Evolutionary conservation across 2,888 invertebrate genomes (phyloP).

Genomic region (Leucoma salicis): DNA sequence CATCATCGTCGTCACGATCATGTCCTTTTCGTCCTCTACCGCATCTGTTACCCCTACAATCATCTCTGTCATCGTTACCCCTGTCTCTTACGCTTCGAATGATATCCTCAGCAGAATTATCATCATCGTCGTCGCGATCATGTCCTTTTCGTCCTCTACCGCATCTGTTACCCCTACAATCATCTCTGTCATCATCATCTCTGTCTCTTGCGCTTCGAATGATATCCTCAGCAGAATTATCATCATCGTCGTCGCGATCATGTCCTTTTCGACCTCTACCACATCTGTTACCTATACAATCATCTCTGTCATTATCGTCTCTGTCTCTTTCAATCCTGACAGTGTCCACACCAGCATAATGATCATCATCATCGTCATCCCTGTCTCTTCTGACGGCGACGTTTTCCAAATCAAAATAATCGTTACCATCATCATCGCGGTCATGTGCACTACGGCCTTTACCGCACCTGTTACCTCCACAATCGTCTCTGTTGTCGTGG

Average conservation of each 20-base stretch:
- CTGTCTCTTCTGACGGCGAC: not conserved
- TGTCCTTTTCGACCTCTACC: not conserved
- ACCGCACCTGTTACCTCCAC: not conserved
- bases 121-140: not conserved
- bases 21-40: not conserved
- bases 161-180: conserved; percentile 7
- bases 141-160: not conserved
- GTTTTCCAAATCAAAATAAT: not conserved
- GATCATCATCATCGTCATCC: not conserved
- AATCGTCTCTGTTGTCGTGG: not conserved
- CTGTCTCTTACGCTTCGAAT: not conserved
- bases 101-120: not conserved
- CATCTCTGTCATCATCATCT: not conserved
- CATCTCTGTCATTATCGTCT: not conserved
- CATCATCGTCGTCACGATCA: not conserved
- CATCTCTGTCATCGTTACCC: not conserved
- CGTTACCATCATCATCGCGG: not conserved
- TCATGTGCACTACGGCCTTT: not conserved
- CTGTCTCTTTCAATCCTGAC: not conserved
- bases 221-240: too few species aligned
- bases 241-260: not conserved
- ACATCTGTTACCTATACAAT: not conserved
- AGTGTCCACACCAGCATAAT: not conserved
- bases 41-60: conserved; percentile 8
- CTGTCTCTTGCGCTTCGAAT: not conserved